Percentiles rank a stretch among this genome's conserved stretches.
Evolutionary conservation across 1,140 invertebrate genomes (phyloP).

Genomic region (Triops longicaudatus): DNA sequence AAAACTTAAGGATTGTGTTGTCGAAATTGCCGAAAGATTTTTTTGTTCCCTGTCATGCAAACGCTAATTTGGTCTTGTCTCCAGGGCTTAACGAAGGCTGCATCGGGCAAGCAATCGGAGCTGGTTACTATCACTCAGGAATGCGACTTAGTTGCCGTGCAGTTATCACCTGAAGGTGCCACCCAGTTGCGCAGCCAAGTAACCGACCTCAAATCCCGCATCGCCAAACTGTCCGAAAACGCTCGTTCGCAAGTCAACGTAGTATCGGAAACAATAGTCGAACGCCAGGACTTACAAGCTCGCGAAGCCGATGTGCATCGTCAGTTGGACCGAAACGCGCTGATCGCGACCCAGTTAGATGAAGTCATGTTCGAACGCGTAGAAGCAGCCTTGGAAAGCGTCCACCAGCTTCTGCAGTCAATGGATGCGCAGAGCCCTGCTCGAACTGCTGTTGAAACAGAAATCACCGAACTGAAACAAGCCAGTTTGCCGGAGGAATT

Average conservation of each 20-base stretch:
- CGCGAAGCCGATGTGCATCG: conserved; percentile 70
- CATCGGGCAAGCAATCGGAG: conserved; percentile 70
- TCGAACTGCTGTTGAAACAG: conserved; percentile 65
- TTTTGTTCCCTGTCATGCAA: no score
- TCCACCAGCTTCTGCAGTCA: conserved; percentile 69
- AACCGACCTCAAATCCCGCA: conserved; percentile 58
- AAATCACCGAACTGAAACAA: conserved; percentile 65
- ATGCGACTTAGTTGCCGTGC: conserved; percentile 64
- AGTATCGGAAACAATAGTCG: conserved; percentile 66
- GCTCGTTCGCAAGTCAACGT: conserved; percentile 63
- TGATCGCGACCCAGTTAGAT: conserved; percentile 64
- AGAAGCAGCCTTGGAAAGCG: conserved; percentile 62
- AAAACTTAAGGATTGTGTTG: no score
- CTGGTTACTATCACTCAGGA: conserved; percentile 66
- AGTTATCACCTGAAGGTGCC: conserved; percentile 64
- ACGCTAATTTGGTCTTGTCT: not conserved
- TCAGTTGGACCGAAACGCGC: conserved; percentile 69
- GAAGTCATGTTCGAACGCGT: conserved; percentile 71
- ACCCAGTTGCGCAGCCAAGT: conserved; percentile 59
- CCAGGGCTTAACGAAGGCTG: conserved; percentile 32
- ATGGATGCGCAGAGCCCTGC: conserved; percentile 65
- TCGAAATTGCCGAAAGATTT: no score
- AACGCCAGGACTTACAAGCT: conserved; percentile 70
- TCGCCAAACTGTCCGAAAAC: conserved; percentile 59
- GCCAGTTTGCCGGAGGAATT: conserved; percentile 60